Conservation (phyloP, 2,797 vertebrate species). For the Characodon lateralis region DNA sequence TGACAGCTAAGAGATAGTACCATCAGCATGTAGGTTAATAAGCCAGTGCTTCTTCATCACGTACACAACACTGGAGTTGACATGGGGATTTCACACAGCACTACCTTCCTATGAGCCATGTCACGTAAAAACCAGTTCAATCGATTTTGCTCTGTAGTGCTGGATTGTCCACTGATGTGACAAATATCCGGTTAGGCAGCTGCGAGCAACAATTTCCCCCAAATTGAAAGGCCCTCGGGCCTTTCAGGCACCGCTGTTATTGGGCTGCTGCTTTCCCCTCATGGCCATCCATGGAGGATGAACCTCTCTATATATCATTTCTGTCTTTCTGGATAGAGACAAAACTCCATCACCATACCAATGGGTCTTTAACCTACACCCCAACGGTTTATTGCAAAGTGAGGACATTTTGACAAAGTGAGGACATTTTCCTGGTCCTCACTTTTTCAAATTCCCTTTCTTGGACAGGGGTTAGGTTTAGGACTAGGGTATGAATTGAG, state of each 20-base stretch:
- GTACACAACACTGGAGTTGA: constrained; percentile 20
- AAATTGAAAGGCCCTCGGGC: constrained; percentile 75
- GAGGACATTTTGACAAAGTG: too few species aligned
- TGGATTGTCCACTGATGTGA: constrained; percentile 62
- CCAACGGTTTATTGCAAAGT: too few species aligned
- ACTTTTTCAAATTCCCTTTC: too few species aligned
- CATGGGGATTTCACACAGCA: constrained; percentile 19
- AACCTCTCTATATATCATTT: constrained; percentile 74
- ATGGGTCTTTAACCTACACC: constrained; percentile 70
- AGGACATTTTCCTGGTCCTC: too few species aligned
- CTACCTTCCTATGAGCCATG: constrained; percentile 32
- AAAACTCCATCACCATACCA: constrained; percentile 76
- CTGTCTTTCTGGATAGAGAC: constrained; percentile 72
- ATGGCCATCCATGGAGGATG: constrained; percentile 71
- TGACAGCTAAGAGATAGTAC: constrained; percentile 49
- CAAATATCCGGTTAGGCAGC: constrained; percentile 60
- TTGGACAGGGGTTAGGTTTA: too few species aligned
- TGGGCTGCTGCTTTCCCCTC: constrained; percentile 70
- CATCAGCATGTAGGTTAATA: constrained; percentile 36
- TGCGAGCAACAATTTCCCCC: constrained; percentile 70
- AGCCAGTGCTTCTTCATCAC: constrained; percentile 9
- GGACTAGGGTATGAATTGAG: too few species aligned
- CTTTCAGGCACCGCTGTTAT: constrained; percentile 67
- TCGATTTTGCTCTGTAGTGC: constrained; percentile 67
- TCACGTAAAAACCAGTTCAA: constrained; percentile 46